Conservation (phyloP, 2,797 vertebrate genomes). For the Falco columbarius region DNA sequence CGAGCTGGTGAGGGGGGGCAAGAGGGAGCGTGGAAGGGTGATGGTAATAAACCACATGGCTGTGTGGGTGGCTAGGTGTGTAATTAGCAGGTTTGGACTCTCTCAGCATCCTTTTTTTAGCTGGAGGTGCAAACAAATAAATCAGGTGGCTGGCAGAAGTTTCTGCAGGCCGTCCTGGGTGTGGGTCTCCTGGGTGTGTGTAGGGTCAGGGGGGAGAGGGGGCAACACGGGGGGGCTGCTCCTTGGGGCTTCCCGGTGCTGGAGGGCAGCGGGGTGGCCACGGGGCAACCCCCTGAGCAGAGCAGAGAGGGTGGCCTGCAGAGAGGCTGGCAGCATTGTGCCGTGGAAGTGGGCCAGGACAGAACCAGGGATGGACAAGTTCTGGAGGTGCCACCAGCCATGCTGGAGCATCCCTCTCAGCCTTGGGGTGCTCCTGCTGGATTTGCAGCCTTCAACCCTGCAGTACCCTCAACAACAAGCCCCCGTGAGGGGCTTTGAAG, state of each 20-base stretch:
- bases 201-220: not conserved
- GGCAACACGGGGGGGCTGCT: not conserved
- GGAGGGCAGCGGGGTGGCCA: not conserved
- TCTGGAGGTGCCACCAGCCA: not conserved
- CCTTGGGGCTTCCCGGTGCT: not conserved
- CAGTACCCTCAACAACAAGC: not conserved
- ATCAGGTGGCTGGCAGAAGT: not conserved
- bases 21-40: not conserved
- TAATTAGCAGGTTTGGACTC: conserved; percentile 21
- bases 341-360: fast-evolving
- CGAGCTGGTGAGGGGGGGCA: not conserved
- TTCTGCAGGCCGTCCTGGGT: not conserved
- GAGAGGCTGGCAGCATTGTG: fast-evolving
- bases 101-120: not conserved
- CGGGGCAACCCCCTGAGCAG: fast-evolving
- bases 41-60: not conserved
- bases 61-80: conserved; percentile 4
- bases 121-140: not conserved
- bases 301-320: not conserved
- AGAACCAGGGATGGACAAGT: not conserved
- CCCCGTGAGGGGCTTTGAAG: not conserved
- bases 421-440: not conserved
- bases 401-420: not conserved
- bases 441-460: not conserved
- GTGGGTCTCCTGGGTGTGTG: not conserved